phyloP scores from a whole-genome alignment of 2,797 vertebrate genomes.

The Hephaestus fuliginosus region DNA sequence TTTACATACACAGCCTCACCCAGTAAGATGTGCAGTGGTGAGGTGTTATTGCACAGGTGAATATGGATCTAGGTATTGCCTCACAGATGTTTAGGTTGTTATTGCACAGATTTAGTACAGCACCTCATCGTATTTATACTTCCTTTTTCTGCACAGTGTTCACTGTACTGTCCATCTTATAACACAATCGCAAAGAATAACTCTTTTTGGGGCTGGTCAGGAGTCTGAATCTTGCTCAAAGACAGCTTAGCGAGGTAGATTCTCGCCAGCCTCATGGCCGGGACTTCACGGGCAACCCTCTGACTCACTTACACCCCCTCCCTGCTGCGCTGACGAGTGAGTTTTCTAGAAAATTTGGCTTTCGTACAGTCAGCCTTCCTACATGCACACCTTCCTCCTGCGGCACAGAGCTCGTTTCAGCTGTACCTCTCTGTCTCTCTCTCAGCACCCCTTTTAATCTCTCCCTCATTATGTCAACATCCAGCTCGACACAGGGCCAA shows the following conservation, averaged over 20 bases:
- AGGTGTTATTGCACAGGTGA: too few species aligned
- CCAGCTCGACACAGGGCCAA: neutral
- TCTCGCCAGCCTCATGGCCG: slow-evolving; percentile 28
- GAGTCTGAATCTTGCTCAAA: neutral
- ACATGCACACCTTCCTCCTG: slow-evolving; percentile 1
- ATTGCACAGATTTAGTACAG: neutral
- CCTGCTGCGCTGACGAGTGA: slow-evolving; percentile 36
- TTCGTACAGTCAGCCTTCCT: slow-evolving; percentile 7
- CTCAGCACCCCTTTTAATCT: neutral
- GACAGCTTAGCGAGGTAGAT: slow-evolving; percentile 10
- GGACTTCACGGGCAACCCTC: slow-evolving; percentile 60
- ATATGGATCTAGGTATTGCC: too few species aligned
- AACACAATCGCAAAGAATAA: neutral
- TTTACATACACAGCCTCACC: too few species aligned
- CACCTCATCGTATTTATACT: too few species aligned
- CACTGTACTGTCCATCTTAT: neutral
- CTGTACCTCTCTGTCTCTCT: neutral
- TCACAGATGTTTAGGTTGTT: too few species aligned
- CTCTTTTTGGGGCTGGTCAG: neutral
- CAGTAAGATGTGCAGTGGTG: too few species aligned
- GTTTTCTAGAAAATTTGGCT: slow-evolving; percentile 39
- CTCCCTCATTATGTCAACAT: slow-evolving; percentile 20
- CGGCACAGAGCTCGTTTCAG: slow-evolving; percentile 13
- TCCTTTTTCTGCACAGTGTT: neutral
- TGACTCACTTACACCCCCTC: slow-evolving; percentile 59